phyloP scores from a whole-genome alignment of 2,113 vertebrate species.

The Pimephales promelas region DNA sequence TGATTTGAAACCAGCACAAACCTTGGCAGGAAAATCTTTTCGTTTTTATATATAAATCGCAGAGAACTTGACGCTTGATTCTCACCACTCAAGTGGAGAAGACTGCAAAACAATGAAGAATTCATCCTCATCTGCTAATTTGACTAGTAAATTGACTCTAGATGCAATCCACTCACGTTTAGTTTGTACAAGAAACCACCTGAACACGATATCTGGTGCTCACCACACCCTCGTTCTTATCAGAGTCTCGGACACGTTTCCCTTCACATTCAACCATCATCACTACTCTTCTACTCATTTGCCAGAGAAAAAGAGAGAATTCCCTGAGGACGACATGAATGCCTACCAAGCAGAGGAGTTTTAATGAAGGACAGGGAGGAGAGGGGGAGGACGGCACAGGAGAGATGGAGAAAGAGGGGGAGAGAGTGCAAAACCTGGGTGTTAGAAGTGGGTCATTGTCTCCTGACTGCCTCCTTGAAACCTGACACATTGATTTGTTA shows the following conservation, averaged over 20 bases:
- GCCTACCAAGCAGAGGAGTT: constrained; percentile 78
- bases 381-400: not conserved
- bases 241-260: constrained; percentile 26
- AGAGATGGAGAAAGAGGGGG: constrained; percentile 19
- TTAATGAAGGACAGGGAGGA: constrained; percentile 72
- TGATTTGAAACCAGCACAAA: constrained; percentile 31
- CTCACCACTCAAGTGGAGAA: not conserved
- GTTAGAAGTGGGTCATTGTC: constrained; percentile 81
- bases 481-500: constrained; percentile 83
- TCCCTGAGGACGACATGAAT: constrained; percentile 68
- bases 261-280: constrained; percentile 34
- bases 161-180: constrained; percentile 41
- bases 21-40: not conserved
- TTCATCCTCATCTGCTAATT: constrained; percentile 44
- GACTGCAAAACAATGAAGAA: not conserved
- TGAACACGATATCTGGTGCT: constrained; percentile 66
- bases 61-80: not conserved
- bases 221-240: not conserved
- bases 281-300: constrained; percentile 22
- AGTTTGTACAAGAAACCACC: constrained; percentile 57
- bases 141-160: constrained; percentile 52
- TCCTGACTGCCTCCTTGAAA: constrained; percentile 78
- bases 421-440: constrained; percentile 54
- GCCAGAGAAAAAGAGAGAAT: constrained; percentile 47
- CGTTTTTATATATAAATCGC: not conserved